Evolutionary conservation across 2,888 invertebrate genomes (phyloP).

Genomic region (Villa cingulata): DNA sequence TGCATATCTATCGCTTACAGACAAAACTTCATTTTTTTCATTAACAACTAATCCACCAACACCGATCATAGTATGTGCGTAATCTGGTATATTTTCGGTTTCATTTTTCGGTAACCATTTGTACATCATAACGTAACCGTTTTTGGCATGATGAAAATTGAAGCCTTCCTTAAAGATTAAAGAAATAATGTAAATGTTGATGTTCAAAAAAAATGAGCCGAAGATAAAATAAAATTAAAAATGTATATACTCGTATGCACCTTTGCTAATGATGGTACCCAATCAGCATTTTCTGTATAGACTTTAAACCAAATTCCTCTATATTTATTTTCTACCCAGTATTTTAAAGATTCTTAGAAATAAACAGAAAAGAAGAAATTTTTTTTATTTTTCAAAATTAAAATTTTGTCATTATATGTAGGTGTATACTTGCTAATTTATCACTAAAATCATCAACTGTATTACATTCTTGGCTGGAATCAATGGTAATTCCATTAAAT

Average conservation of each 20-base stretch:
- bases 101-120: conserved; percentile 60
- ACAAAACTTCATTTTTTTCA: conserved; percentile 59
- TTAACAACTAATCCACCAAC: conserved; percentile 79
- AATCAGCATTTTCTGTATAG: conserved; percentile 49
- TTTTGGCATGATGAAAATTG: conserved; percentile 74
- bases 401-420: too few relatives aligned
- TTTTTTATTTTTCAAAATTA: too few relatives aligned
- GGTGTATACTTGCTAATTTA: conserved; percentile 44
- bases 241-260: conserved; percentile 40
- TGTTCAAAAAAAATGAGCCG: too few relatives aligned
- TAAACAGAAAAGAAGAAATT: conserved; percentile 23
- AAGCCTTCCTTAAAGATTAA: conserved; percentile 52
- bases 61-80: conserved; percentile 68
- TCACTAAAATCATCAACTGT: conserved; percentile 35
- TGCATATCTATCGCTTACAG: conserved; percentile 56
- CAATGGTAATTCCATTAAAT: conserved; percentile 60
- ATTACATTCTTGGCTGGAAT: conserved; percentile 47
- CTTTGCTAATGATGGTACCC: conserved; percentile 62
- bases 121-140: conserved; percentile 64
- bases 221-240: too few relatives aligned
- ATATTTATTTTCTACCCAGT: conserved; percentile 50
- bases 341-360: conserved; percentile 51
- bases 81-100: conserved; percentile 53
- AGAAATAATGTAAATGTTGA: too few relatives aligned
- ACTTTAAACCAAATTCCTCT: conserved; percentile 75